Base-by-base conservation (phyloP, 2,888 invertebrate genomes). In the Lepidochrysops patricia region DNA sequence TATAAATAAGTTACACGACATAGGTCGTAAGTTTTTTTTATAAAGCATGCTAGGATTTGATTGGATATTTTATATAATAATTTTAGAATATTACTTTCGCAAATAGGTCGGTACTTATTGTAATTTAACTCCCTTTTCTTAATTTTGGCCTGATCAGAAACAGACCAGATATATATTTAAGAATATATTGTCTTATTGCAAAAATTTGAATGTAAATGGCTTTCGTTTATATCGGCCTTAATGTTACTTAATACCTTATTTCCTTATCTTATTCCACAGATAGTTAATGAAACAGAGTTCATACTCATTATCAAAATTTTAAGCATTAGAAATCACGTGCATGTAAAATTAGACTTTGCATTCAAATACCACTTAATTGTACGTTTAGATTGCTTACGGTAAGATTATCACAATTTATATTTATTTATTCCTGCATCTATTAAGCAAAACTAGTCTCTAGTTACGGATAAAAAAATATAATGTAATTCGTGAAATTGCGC, bases 351-450 rank as follows among this genome's bases (percentile, higher is more conserved):
- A 13, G 15, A 54, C 32, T 15, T 54, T 23, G 32, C 19, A 19
- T 54, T 54, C 27, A 54, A 54, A 54, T 54, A 29, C 15, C 52
- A 58, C 48, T 32, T 50, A 58, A 58, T 58, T 58, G 48, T 58
- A 58, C 49, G 49, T 58, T 19, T 25, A 54, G 19, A 58, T 58
- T 58, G 58, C 58, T 58, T 58, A 58, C 49, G 49, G 13, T 50
- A 32, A 49, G 32, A 34, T 32, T 58, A 58, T 50, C 49, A 58
- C 58, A 58, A 32, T 13, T 58, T 43, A 43, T 43, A 3, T 9
- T 58, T 23, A 37, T 37, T n/a, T 49, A 12, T 49, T 13, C 4
- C 37, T 4, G 37, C 5, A 7, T 15, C 4, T 37, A 13, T 37
- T n/a, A n/a, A 37, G n/a, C 15, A 13, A 13, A 37, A 37, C 5